Conservation (phyloP, 2,113 vertebrate genomes). For the Vulpes vulpes region DNA sequence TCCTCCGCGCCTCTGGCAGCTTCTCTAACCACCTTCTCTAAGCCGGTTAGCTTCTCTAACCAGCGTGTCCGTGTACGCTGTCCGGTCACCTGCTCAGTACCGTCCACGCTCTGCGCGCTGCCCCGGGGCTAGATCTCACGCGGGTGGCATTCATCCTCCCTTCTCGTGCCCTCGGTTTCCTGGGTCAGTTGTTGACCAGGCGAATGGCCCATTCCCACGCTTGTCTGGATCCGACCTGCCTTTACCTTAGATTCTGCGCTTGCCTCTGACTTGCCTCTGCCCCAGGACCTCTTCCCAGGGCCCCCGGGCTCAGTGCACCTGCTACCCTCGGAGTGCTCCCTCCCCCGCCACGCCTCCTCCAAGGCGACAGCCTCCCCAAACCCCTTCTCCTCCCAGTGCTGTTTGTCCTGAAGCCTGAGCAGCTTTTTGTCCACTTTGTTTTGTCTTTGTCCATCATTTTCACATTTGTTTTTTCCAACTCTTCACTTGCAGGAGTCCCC, state of each 20-base stretch:
- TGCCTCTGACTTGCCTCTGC: not conserved
- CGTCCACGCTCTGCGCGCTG: not conserved
- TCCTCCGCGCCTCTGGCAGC: not conserved
- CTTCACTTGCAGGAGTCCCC: rapidly evolving
- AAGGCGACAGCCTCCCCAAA: rapidly evolving
- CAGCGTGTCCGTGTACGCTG: too few relatives aligned
- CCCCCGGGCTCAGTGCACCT: rapidly evolving
- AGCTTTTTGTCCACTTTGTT: not conserved
- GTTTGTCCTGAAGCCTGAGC: not conserved
- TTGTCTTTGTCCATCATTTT: not conserved
- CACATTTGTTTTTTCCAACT: not conserved
- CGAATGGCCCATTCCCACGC: not conserved
- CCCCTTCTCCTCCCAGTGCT: not conserved
- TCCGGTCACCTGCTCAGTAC: not conserved
- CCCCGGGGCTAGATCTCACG: not conserved
- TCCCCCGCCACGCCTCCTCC: not conserved
- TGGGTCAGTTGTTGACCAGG: not conserved
- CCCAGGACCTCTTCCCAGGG: rapidly evolving
- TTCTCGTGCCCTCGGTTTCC: rapidly evolving
- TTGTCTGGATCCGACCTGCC: not conserved
- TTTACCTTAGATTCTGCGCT: not conserved
- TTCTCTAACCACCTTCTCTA: not conserved
- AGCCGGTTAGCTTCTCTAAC: not conserved
- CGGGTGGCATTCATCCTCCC: not conserved
- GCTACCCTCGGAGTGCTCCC: not conserved